Conservation (phyloP, 1,140 invertebrate species). For the Brachionus manjavacas region DNA sequence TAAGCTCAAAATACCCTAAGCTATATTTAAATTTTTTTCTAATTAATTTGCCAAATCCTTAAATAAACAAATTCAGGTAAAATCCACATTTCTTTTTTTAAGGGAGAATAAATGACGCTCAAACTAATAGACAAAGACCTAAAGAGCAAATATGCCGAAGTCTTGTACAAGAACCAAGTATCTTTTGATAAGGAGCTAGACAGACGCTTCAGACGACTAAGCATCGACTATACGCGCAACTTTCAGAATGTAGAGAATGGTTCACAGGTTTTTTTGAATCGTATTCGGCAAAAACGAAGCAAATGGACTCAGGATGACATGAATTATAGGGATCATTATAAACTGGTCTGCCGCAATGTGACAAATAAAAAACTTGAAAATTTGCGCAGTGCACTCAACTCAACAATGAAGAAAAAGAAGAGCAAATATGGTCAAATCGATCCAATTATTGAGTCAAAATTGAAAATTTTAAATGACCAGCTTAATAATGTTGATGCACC, state of each 20-base stretch:
- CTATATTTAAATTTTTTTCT: not conserved
- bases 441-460: slow-evolving; percentile 18
- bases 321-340: slow-evolving; percentile 11
- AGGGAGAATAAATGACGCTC: not conserved
- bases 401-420: not conserved
- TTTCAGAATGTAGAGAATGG: slow-evolving; percentile 27
- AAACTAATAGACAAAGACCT: slow-evolving; percentile 36
- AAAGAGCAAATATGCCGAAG: slow-evolving; percentile 42
- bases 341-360: not conserved
- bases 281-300: not conserved
- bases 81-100: not conserved
- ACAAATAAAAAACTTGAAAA: slow-evolving; percentile 40
- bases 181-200: slow-evolving; percentile 19
- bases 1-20: not conserved
- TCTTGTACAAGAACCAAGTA: slow-evolving; percentile 34
- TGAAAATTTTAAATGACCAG: slow-evolving; percentile 19
- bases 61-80: not conserved
- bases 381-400: not conserved
- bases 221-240: not conserved
- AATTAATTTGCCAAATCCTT: not conserved
- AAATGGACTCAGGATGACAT: slow-evolving; percentile 34
- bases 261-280: slow-evolving; percentile 29
- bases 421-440: not conserved
- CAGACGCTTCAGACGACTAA: slow-evolving; percentile 4
- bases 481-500: not conserved